Conservation (phyloP, 2,888 invertebrate genomes). For the Phyllotreta cruciferae region DNA sequence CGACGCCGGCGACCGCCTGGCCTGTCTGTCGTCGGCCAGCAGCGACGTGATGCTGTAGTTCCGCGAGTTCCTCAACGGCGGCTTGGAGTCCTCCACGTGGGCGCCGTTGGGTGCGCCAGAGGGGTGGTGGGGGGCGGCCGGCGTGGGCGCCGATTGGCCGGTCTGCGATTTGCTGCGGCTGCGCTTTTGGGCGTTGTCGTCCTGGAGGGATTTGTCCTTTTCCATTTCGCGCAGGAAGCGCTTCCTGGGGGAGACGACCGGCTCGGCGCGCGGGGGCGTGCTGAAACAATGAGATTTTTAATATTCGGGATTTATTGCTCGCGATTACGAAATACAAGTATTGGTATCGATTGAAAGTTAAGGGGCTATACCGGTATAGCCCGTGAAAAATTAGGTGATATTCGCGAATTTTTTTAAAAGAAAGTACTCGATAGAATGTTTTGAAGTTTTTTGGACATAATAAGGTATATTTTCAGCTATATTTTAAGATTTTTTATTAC, state of each 20-base stretch:
- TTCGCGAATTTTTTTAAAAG: too few species aligned
- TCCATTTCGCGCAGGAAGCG: constrained; percentile 82
- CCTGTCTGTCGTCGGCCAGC: constrained; percentile 67
- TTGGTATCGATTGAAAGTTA: too few species aligned
- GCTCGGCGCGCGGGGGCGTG: constrained; percentile 54
- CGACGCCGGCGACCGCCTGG: constrained; percentile 54
- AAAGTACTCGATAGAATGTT: too few species aligned
- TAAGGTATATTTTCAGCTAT: too few species aligned
- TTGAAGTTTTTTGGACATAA: too few species aligned
- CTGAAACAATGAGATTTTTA: constrained; percentile 38
- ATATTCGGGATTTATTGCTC: too few species aligned
- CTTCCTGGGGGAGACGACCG: constrained; percentile 81
- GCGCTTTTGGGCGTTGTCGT: constrained; percentile 52
- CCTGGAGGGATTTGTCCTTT: constrained; percentile 52
- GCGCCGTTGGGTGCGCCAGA: constrained; percentile 35
- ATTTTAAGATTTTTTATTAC: too few species aligned
- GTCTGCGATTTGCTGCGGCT: constrained; percentile 50
- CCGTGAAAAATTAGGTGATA: too few species aligned
- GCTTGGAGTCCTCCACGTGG: constrained; percentile 47
- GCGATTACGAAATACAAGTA: too few species aligned
- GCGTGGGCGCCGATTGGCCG: background rate
- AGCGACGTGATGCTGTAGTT: constrained; percentile 88
- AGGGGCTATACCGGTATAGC: too few species aligned
- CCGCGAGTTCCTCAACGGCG: constrained; percentile 62
- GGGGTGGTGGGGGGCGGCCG: constrained; percentile 13